These are phyloP conservation scores for Drosophila affinis DNA, from an alignment of 2,888 invertebrate species.

Conservation along the genomic window DNA sequence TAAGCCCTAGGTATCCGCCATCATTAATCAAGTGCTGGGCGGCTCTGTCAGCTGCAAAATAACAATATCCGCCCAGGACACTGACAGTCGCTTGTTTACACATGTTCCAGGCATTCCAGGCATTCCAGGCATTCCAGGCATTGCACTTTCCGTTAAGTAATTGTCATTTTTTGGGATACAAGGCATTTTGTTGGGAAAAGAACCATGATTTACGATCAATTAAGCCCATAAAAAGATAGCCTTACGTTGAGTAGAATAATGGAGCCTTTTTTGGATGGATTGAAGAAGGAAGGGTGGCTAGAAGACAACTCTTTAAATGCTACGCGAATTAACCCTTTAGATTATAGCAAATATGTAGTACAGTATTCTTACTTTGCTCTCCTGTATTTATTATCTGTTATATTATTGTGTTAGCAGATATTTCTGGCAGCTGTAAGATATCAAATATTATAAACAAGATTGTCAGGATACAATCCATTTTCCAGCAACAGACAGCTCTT, in stretches of 20 bases:
- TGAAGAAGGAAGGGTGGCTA: too few species aligned
- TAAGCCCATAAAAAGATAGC: background rate
- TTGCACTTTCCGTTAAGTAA: background rate
- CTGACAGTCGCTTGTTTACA: conserved; percentile 15
- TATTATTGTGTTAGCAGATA: too few species aligned
- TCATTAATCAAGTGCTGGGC: conserved; percentile 11
- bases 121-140: background rate
- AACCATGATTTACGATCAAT: background rate
- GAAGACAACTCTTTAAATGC: too few species aligned
- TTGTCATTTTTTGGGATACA: background rate
- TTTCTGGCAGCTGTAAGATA: too few species aligned
- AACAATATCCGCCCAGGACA: conserved; percentile 3
- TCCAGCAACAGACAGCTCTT: too few species aligned
- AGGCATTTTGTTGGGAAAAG: background rate
- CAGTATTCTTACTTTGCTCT: too few species aligned
- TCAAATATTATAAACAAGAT: too few species aligned
- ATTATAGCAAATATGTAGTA: too few species aligned
- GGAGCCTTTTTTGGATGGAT: background rate
- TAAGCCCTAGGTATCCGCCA: background rate
- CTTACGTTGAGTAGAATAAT: background rate
- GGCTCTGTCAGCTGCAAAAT: conserved; percentile 9
- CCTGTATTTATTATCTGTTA: too few species aligned
- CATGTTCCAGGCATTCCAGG: background rate
- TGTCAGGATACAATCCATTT: too few species aligned
- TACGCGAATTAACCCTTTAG: too few species aligned